These are phyloP conservation scores for Asteroscopus sphinx DNA, from an alignment of 2,888 invertebrate species.

Conservation along the genomic window DNA sequence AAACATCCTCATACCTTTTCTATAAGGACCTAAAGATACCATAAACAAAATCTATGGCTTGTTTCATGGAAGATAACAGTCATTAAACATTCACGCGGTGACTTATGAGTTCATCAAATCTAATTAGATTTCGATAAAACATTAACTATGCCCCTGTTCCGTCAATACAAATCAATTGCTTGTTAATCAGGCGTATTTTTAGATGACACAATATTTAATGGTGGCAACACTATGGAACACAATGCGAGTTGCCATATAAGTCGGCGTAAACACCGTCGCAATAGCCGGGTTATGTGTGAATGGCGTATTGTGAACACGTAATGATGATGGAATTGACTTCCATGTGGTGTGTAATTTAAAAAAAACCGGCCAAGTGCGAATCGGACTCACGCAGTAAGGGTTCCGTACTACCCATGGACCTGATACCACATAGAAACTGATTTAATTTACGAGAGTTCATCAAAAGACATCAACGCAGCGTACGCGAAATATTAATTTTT, in stretches of 20 bases:
- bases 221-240: constrained; percentile 22
- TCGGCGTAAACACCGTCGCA: constrained; percentile 17
- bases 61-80: not conserved
- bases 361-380: not conserved
- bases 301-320: constrained; percentile 45
- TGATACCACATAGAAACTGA: too few relatives aligned
- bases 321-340: constrained; percentile 17
- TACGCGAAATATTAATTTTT: too few relatives aligned
- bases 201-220: constrained; percentile 38
- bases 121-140: constrained; percentile 35
- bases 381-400: too few relatives aligned
- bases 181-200: constrained; percentile 43
- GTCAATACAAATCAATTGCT: constrained; percentile 22
- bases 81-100: not conserved
- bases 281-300: constrained; percentile 36
- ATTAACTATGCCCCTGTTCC: constrained; percentile 30
- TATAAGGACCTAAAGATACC: not conserved
- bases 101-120: constrained; percentile 46
- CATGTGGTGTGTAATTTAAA: not conserved
- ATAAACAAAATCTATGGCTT: not conserved
- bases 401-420: too few relatives aligned
- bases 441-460: too few relatives aligned
- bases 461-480: too few relatives aligned
- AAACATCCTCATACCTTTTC: not conserved
- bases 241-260: constrained; percentile 38